These are phyloP conservation scores for Agrotis segetum DNA, from an alignment of 2,888 invertebrate genomes.

Conservation along the genomic window DNA sequence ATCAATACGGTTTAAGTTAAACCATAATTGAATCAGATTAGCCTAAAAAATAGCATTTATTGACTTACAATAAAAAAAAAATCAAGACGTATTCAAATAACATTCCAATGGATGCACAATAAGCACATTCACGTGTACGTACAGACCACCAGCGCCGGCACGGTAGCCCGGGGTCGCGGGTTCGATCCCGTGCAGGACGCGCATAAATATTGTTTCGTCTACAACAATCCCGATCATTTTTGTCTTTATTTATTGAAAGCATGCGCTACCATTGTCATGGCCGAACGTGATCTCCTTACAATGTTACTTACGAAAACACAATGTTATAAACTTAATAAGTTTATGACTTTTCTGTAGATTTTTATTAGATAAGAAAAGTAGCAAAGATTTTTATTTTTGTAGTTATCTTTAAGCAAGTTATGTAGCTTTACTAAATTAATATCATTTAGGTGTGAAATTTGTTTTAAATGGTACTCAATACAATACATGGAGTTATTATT, in stretches of 20 bases:
- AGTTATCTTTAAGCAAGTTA: neutral
- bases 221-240: conserved; percentile 85
- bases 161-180: conserved; percentile 86
- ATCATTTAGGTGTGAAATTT: too few species aligned
- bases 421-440: neutral
- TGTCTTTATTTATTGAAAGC: conserved; percentile 85
- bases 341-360: conserved; percentile 54
- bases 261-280: conserved; percentile 79
- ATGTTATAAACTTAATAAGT: conserved; percentile 66
- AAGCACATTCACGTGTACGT: conserved; percentile 44
- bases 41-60: neutral
- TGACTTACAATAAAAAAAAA: neutral
- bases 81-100: neutral
- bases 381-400: neutral
- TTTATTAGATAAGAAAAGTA: conserved; percentile 28
- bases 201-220: conserved; percentile 85
- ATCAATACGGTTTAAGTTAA: neutral
- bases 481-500: too few species aligned
- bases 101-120: conserved; percentile 44
- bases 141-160: conserved; percentile 82
- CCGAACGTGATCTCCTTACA: conserved; percentile 65
- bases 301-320: conserved; percentile 53
- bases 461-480: too few species aligned
- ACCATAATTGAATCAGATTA: neutral
- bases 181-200: conserved; percentile 74